Conservation (phyloP, 2,888 invertebrate species). For the Terebella lapidaria region DNA sequence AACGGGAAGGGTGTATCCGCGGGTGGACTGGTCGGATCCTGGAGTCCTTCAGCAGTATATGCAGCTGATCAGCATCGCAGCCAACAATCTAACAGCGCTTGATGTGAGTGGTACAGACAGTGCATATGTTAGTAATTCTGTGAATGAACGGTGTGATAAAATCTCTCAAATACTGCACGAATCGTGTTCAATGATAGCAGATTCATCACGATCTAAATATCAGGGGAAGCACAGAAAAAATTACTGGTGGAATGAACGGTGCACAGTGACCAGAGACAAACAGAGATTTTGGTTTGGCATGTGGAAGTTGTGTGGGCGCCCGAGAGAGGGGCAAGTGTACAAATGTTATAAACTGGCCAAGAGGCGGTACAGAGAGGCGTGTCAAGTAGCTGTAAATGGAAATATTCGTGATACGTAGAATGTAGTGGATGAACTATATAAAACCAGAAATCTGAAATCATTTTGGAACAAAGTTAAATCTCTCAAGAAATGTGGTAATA, state of each 20-base stretch:
- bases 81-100: too few relatives aligned
- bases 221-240: background rate
- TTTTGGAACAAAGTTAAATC: too few relatives aligned
- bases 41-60: background rate
- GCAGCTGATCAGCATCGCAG: background rate
- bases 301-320: background rate
- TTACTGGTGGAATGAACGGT: background rate
- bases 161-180: background rate
- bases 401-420: too few relatives aligned
- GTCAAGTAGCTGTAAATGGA: too few relatives aligned
- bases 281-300: background rate
- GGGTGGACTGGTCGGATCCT: background rate
- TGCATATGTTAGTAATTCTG: background rate
- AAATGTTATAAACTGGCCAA: background rate
- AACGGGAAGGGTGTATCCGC: too few relatives aligned
- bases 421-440: too few relatives aligned
- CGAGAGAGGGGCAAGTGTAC: background rate
- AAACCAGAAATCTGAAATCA: too few relatives aligned
- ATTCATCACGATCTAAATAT: background rate
- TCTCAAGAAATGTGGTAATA: too few relatives aligned
- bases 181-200: background rate
- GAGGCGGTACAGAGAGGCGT: too few relatives aligned
- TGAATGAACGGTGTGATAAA: background rate
- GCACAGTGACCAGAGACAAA: background rate
- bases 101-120: background rate